phyloP scores from a whole-genome alignment of 2,888 invertebrate genomes.

The Pristionchus mayeri region DNA sequence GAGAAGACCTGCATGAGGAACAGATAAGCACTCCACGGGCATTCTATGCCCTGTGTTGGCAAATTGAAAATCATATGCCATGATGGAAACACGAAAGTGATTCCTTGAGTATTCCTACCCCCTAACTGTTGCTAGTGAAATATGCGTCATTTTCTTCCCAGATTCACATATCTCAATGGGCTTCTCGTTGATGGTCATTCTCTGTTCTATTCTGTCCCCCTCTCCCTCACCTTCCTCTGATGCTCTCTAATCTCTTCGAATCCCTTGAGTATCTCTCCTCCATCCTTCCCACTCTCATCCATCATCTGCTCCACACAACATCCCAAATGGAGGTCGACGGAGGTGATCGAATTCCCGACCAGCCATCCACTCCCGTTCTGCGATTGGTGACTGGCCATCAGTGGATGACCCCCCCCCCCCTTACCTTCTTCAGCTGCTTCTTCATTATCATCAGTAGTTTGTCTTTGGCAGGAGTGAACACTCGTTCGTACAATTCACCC shows the following conservation, averaged over 20 bases:
- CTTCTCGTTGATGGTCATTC: too few species aligned
- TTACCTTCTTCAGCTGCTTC: slow-evolving; percentile 27
- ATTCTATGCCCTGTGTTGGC: too few species aligned
- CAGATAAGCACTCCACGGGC: too few species aligned
- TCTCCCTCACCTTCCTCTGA: background rate
- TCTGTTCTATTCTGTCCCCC: background rate
- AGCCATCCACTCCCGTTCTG: slow-evolving; percentile 5
- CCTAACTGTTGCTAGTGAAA: too few species aligned
- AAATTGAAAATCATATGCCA: too few species aligned
- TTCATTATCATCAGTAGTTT: background rate
- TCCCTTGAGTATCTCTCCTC: slow-evolving; percentile 33
- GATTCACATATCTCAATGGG: too few species aligned
- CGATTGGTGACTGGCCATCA: background rate
- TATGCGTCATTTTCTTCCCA: too few species aligned
- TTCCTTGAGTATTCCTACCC: too few species aligned
- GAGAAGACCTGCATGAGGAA: slow-evolving; percentile 4
- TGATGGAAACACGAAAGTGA: too few species aligned
- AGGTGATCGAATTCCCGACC: slow-evolving; percentile 11
- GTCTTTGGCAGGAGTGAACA: background rate
- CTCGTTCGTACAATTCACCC: slow-evolving; percentile 33
- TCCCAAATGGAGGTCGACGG: slow-evolving; percentile 8
- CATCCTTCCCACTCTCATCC: slow-evolving; percentile 14
- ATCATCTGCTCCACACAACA: background rate
- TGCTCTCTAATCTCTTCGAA: background rate
- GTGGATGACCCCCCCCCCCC: background rate